Evolutionary conservation across 2,888 invertebrate genomes (phyloP), one percentile per base, ranked within the genome.

Genomic region (Gerris lacustris): DNA sequence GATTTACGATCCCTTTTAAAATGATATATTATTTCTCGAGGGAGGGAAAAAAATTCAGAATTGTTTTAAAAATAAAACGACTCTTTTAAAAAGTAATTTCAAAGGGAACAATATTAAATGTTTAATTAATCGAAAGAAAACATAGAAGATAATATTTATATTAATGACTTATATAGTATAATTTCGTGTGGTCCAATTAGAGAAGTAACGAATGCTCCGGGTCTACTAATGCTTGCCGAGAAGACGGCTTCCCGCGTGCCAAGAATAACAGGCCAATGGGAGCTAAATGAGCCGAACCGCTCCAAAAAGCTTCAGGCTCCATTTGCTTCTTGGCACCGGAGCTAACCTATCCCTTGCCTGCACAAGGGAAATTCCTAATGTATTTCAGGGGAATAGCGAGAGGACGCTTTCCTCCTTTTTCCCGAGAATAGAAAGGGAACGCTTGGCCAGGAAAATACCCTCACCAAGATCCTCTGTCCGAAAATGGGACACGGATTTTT

Each of bases 211-310:
- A 55, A 55, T 55, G 55, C 9, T 55, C 31, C 31, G 31, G 15
- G 55, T 55, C 11, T 55, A 55, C 15, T 55, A 55, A 55, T 11
- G 9, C 11, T 5, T 55, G 2, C 55, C 9, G 55, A 11, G 15
- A 55, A 11, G 11, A 47, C 47, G 47, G 55, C 9, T 11, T 11
- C 55, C 15, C 55, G 9, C 55, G 55, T 55, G 55, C 55, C 55
- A 55, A 55, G 55, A 55, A 55, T 55, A 55, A 55, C 55, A 55
- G 55, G 55, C 55, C 55, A 55, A 55, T 55, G 55, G 55, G 55
- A 55, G 15, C 55, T 55, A 55, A 55, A 55, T 55, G 55, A 55
- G 55, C 55, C 55, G 55, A 55, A 55, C 55, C 11, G 55, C 55
- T 55, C 55, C 55, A 55, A 55, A 55, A 55, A 55, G 55, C 55